Percentiles rank a stretch among this genome's conserved stretches.
These are phyloP conservation scores for Battus philenor DNA, from an alignment of 1,140 invertebrate genomes.

Conservation along the genomic window DNA sequence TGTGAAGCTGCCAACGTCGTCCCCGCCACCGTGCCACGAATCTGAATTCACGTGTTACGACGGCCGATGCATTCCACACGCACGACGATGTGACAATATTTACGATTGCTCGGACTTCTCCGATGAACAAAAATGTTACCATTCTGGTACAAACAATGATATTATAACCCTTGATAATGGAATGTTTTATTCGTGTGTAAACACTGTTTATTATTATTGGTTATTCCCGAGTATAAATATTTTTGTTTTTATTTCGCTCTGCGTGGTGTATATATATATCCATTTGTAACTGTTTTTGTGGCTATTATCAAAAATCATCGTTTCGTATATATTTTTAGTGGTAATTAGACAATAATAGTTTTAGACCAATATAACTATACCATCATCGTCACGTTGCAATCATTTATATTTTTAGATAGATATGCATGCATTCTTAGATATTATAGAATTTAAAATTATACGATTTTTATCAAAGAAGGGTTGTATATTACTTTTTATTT, in stretches of 20 bases:
- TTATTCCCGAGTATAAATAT: constrained; percentile 3
- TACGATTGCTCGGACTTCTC: constrained; percentile 94
- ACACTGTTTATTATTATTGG: constrained; percentile 10
- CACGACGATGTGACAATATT: constrained; percentile 88
- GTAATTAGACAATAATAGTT: too few relatives aligned
- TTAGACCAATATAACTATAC: too few relatives aligned
- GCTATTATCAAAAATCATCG: constrained; percentile 1
- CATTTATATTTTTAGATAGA: too few relatives aligned
- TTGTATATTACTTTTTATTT: too few relatives aligned
- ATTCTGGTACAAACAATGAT: constrained; percentile 56
- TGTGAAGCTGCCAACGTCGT: constrained; percentile 43
- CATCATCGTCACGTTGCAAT: too few relatives aligned
- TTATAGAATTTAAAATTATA: too few relatives aligned
- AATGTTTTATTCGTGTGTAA: constrained; percentile 37
- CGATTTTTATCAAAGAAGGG: too few relatives aligned
- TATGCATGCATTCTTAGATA: too few relatives aligned
- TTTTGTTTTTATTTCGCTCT: constrained; percentile 5
- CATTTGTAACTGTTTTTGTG: constrained; percentile 1
- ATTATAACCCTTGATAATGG: constrained; percentile 30
- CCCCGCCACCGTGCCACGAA: constrained; percentile 66
- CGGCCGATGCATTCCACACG: constrained; percentile 80
- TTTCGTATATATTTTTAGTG: too few relatives aligned
- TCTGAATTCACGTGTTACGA: constrained; percentile 80
- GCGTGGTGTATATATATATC: neutral
- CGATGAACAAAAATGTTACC: constrained; percentile 92